Base-by-base conservation (phyloP, 2,888 invertebrate genomes). In the Phortica okadai region DNA sequence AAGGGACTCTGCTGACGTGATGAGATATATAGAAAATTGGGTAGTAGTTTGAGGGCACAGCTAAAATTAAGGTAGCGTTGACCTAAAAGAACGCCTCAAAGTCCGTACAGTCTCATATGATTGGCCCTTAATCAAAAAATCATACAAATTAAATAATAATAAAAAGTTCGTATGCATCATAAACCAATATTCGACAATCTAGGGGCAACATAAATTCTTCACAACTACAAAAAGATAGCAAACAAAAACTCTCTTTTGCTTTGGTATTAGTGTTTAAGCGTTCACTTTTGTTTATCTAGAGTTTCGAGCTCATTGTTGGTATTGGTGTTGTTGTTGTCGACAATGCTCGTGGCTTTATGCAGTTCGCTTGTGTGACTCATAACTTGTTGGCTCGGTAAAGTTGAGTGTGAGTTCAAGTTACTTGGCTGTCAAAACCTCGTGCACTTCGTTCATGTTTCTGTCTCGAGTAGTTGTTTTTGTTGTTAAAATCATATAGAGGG, bases 301-400 rank as follows among this genome's bases (percentile, higher is more conserved):
- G 54, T 72, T 72, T 72, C 54, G 33, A 6, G 7, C 58, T 54
- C 54, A 41, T 33, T 74, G 73, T 42, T 66, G 66, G 73, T 73
- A 50, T 72, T 73, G 59, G 25, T 69, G 74, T 70, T 78, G 77
- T 75, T 69, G 74, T 70, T 78, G 77, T 75, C 79, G 33, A 5
- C n/a, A 58, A 62, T 77, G 73, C 83, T 77, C 78, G 77, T 78
- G 77, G 74, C 79, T 70, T 59, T 59, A 62, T 77, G 66, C 81
- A 77, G 21, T 77, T 64, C 76, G 66, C 76, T 76, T 76, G 58
- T 59, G 78, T 85, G 88, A 87, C 81, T 85, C 85, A 85, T 84
- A 83, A 78, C 82, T 82, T 82, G 75, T 86, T 81, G 72, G 85
- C 78, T 86, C 70, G 54, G n/a, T 7, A 66, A 41, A 66, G 66